phyloP scores from a whole-genome alignment of 1,140 invertebrate species.

The Leptonema lineaticorne region DNA sequence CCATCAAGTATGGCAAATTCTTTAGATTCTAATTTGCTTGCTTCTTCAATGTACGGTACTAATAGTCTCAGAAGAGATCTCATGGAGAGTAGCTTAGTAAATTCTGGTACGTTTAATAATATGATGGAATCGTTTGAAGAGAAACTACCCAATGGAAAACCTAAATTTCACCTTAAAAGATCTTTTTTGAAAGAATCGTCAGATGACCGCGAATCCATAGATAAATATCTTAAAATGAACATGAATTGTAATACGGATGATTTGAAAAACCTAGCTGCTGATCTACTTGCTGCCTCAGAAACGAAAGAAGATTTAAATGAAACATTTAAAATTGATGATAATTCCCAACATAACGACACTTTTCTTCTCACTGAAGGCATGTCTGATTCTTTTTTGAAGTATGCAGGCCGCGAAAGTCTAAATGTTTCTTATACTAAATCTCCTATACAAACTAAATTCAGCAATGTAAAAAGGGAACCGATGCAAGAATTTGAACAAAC shows the following conservation, averaged over 20 bases:
- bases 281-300: conserved; percentile 22
- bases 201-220: conserved; percentile 31
- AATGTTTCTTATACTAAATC: conserved; percentile 53
- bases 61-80: conserved; percentile 44
- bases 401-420: conserved; percentile 47
- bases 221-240: conserved; percentile 36
- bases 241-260: conserved; percentile 40
- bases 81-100: conserved; percentile 52
- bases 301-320: conserved; percentile 47
- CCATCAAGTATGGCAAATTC: conserved; percentile 52
- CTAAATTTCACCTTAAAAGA: conserved; percentile 38
- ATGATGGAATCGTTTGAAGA: conserved; percentile 35
- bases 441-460: conserved; percentile 2
- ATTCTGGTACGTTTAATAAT: conserved; percentile 53
- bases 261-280: conserved; percentile 34
- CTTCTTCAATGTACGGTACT: conserved; percentile 46
- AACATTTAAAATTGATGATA: conserved; percentile 48
- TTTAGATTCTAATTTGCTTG: conserved; percentile 51
- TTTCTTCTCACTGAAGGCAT: conserved; percentile 43
- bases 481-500: conserved; percentile 46
- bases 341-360: conserved; percentile 47
- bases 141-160: conserved; percentile 32
- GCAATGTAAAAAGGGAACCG: conserved; percentile 5
- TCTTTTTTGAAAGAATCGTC: conserved; percentile 37
- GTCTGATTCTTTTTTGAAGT: conserved; percentile 39